These are phyloP conservation scores for Chymomyza fuscimana DNA, from an alignment of 2,888 invertebrate genomes.

Conservation along the genomic window DNA sequence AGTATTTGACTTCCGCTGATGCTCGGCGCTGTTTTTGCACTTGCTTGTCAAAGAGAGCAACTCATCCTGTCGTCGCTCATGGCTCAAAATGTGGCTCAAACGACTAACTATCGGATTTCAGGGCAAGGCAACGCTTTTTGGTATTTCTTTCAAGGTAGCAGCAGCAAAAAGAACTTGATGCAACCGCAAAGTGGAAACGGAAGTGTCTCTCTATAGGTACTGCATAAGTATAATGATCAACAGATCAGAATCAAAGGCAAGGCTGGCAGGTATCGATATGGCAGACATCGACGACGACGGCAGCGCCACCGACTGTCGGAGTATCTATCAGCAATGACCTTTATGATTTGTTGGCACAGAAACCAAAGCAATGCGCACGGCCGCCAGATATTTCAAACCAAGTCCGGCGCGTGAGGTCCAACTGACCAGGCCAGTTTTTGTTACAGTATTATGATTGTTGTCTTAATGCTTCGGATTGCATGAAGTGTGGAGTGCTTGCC, in stretches of 20 bases:
- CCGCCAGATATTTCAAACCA: not conserved
- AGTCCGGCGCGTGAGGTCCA: slow-evolving; percentile 10
- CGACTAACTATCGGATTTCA: slow-evolving; percentile 49
- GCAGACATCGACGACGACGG: not conserved
- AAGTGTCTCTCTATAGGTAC: slow-evolving; percentile 58
- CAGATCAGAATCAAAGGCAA: slow-evolving; percentile 1
- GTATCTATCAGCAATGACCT: slow-evolving; percentile 60
- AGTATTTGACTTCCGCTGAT: slow-evolving; percentile 58
- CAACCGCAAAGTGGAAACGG: slow-evolving; percentile 76
- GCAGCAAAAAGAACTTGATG: slow-evolving; percentile 8
- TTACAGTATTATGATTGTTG: not conserved
- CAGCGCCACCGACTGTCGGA: not conserved
- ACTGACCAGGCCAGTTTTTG: slow-evolving; percentile 10
- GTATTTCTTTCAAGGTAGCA: slow-evolving; percentile 37
- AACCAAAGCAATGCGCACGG: slow-evolving; percentile 58
- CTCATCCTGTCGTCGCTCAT: slow-evolving; percentile 49
- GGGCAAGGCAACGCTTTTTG: slow-evolving; percentile 28
- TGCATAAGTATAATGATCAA: slow-evolving; percentile 44
- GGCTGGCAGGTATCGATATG: not conserved
- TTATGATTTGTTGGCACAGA: slow-evolving; percentile 68
- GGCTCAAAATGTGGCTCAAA: slow-evolving; percentile 3
- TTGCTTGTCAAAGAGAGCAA: slow-evolving; percentile 27
- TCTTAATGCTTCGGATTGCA: not conserved
- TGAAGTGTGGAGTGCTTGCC: not conserved
- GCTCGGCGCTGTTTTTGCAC: not conserved